Evolutionary conservation across 2,888 invertebrate species (phyloP).

Genomic region (Octonoba sinensis): DNA sequence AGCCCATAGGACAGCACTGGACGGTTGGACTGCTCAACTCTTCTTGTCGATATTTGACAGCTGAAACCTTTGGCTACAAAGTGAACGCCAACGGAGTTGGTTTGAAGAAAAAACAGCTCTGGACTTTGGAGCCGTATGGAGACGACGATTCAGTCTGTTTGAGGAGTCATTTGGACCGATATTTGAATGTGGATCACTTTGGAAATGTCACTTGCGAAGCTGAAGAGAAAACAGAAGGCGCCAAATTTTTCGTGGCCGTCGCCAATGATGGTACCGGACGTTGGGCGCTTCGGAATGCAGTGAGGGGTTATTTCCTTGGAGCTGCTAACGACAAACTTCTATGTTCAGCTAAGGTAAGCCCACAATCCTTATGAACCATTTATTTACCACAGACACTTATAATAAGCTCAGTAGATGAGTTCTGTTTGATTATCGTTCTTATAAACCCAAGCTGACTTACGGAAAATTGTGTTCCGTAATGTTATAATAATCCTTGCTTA

Average conservation of each 20-base stretch:
- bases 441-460: no score
- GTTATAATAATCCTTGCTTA: no score
- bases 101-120: slow-evolving; percentile 88
- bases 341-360: slow-evolving; percentile 87
- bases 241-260: slow-evolving; percentile 88
- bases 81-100: slow-evolving; percentile 95
- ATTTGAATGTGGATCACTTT: slow-evolving; percentile 77
- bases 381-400: no score
- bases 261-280: slow-evolving; percentile 77
- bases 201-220: slow-evolving; percentile 96
- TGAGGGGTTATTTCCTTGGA: slow-evolving; percentile 91
- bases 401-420: no score
- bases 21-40: slow-evolving; percentile 91
- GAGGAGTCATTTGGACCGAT: slow-evolving; percentile 70
- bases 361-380: neutral
- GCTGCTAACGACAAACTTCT: slow-evolving; percentile 91
- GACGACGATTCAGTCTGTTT: slow-evolving; percentile 70
- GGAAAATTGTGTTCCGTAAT: no score
- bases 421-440: no score
- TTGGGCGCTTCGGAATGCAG: slow-evolving; percentile 79
- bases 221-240: slow-evolving; percentile 78
- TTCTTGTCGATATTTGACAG: slow-evolving; percentile 88
- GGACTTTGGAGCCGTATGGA: slow-evolving; percentile 84
- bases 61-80: slow-evolving; percentile 97
- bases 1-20: slow-evolving; percentile 59